A percentile compares a stretch with the other conserved stretches of the same genome.
Conservation (phyloP, 2,888 invertebrate genomes). For the Chromoteleia sp. region DNA sequence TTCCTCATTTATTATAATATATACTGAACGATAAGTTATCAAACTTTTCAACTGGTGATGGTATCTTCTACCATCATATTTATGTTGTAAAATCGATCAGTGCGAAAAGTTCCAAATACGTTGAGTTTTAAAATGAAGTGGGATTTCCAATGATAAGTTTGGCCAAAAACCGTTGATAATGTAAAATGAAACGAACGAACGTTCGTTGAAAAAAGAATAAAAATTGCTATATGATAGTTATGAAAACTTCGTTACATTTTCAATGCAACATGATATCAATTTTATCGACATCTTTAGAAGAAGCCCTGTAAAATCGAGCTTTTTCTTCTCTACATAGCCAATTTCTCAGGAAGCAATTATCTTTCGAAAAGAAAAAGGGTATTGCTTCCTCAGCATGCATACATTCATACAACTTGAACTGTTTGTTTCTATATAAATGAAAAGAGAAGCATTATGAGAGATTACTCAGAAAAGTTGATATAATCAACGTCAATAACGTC, state of each 20-base stretch:
- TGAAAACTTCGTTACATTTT: conserved; percentile 18
- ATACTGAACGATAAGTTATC: conserved; percentile 5
- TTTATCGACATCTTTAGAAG: conserved; percentile 38
- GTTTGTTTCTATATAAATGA: conserved; percentile 1
- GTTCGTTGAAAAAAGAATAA: background rate
- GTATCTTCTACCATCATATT: background rate
- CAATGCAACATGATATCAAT: conserved; percentile 32
- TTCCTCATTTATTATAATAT: conserved; percentile 1
- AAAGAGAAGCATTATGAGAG: conserved; percentile 26
- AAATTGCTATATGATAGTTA: conserved; percentile 8
- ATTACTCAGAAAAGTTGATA: conserved; percentile 37
- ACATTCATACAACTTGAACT: conserved; percentile 4
- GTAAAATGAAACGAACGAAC: conserved; percentile 4
- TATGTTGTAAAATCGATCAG: conserved; percentile 8
- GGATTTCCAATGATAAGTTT: conserved; percentile 22
- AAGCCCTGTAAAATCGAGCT: conserved; percentile 28
- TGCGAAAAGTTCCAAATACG: conserved; percentile 11
- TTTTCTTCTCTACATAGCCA: conserved; percentile 28
- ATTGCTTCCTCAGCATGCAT: conserved; percentile 21
- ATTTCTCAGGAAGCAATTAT: conserved; percentile 48
- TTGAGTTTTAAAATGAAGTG: conserved; percentile 2
- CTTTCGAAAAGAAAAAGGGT: conserved; percentile 17
- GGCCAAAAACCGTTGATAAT: conserved; percentile 24
- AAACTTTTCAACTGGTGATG: conserved; percentile 27
- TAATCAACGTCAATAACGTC: conserved; percentile 23